A percentile compares a stretch with the other conserved stretches of the same genome.
Conservation (phyloP, 2,113 vertebrate genomes). For the Ramphastos sulfuratus region DNA sequence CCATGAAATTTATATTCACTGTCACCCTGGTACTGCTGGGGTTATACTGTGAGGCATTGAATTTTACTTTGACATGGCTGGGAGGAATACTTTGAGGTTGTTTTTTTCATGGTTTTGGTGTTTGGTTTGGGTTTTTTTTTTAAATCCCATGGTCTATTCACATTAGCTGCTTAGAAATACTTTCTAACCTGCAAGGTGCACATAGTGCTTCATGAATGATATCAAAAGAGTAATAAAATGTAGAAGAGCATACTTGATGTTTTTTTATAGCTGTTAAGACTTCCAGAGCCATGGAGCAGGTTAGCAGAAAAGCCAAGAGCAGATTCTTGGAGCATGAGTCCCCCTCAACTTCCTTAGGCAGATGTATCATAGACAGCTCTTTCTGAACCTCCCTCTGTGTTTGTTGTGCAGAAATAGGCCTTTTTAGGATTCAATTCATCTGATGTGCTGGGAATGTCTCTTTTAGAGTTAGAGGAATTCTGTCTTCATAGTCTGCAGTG, state of each 20-base stretch:
- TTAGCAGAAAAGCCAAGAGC: not conserved
- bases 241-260: not conserved
- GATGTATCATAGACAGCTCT: not conserved
- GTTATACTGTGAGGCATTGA: not conserved
- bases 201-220: no score
- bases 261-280: not conserved
- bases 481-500: not conserved
- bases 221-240: no score
- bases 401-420: not conserved
- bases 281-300: not conserved
- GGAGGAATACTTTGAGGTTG: not conserved
- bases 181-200: not conserved
- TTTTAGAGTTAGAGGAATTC: slow-evolving; percentile 13
- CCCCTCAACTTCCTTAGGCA: not conserved
- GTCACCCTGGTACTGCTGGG: not conserved
- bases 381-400: not conserved
- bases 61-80: not conserved
- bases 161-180: not conserved
- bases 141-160: not conserved
- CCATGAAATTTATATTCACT: not conserved
- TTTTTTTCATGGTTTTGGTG: not conserved
- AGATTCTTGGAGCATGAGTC: not conserved
- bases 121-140: not conserved
- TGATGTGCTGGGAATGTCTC: not conserved
- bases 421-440: not conserved